A percentile compares a stretch with the other conserved stretches of the same genome.
Evolutionary conservation across 2,113 vertebrate genomes (phyloP).

Genomic region (Phalacrocorax pelagicus): DNA sequence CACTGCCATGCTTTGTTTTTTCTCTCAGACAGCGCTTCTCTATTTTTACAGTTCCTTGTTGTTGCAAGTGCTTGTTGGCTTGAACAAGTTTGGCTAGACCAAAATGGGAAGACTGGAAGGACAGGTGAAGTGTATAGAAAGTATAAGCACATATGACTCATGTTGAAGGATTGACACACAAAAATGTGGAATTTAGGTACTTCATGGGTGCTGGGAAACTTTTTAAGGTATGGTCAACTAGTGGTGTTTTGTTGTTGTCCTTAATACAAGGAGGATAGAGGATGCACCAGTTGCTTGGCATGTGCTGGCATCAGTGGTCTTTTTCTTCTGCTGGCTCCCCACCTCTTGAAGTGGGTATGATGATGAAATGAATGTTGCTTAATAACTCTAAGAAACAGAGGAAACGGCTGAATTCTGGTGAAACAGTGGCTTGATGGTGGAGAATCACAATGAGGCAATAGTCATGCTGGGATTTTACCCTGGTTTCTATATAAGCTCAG

Average conservation of each 20-base stretch:
- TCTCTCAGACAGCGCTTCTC: background rate
- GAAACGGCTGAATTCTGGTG: background rate
- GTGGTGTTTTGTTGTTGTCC: background rate
- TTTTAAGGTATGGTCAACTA: background rate
- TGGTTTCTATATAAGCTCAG: background rate
- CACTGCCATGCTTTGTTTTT: background rate
- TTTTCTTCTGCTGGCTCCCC: background rate
- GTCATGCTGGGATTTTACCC: background rate
- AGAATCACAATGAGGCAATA: background rate
- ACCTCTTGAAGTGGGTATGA: background rate
- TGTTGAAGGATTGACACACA: background rate
- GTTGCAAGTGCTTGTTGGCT: background rate
- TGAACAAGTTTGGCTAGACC: background rate
- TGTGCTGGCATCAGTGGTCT: background rate
- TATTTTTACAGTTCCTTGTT: background rate
- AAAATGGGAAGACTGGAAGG: background rate
- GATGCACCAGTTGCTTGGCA: background rate
- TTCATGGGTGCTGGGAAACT: background rate
- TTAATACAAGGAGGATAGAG: background rate
- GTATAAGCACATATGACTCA: fast-evolving
- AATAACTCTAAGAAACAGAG: background rate
- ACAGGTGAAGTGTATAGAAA: background rate
- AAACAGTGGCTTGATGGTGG: background rate
- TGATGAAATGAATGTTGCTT: background rate
- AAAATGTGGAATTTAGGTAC: background rate